These are phyloP conservation scores for Drosophila cardini DNA, from an alignment of 1,140 invertebrate genomes.

Conservation along the genomic window DNA sequence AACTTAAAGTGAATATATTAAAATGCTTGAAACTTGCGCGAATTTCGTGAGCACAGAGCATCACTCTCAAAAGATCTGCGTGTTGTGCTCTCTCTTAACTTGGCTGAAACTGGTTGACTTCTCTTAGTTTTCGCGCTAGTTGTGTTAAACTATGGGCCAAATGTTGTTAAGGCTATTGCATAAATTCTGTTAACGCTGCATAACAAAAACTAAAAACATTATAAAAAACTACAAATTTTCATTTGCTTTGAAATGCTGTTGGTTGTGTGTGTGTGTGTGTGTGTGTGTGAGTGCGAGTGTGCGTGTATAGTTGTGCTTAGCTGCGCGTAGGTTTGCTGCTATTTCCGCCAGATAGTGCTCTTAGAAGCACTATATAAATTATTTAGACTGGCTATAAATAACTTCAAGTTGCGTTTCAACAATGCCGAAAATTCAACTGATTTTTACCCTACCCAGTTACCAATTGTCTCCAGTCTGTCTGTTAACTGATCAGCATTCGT, in stretches of 20 bases:
- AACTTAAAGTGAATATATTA: not conserved
- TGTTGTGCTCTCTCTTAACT: constrained; percentile 40
- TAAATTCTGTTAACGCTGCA: constrained; percentile 47
- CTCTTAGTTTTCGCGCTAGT: constrained; percentile 44
- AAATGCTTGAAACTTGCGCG: constrained; percentile 40
- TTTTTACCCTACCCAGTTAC: not conserved
- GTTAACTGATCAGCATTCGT: not conserved
- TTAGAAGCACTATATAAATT: constrained; percentile 14
- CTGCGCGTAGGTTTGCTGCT: constrained; percentile 41
- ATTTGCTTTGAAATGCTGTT: not conserved
- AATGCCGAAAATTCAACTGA: constrained; percentile 1
- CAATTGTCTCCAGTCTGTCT: too few species aligned
- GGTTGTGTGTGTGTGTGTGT: too few species aligned
- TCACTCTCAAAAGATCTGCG: constrained; percentile 6
- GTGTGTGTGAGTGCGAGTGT: constrained; percentile 6
- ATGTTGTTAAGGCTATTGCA: constrained; percentile 30
- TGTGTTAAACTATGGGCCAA: constrained; percentile 12
- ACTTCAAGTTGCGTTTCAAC: constrained; percentile 10
- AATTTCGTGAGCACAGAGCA: constrained; percentile 18
- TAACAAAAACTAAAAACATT: constrained; percentile 14
- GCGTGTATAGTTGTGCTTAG: not conserved
- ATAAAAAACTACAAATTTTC: constrained; percentile 1
- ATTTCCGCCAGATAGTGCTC: constrained; percentile 51
- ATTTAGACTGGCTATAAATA: constrained; percentile 24
- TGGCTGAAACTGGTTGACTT: constrained; percentile 17